Evolutionary conservation across 2,888 invertebrate genomes (phyloP), one percentile per base, ranked within the genome.

Genomic region (Melieria picta): DNA sequence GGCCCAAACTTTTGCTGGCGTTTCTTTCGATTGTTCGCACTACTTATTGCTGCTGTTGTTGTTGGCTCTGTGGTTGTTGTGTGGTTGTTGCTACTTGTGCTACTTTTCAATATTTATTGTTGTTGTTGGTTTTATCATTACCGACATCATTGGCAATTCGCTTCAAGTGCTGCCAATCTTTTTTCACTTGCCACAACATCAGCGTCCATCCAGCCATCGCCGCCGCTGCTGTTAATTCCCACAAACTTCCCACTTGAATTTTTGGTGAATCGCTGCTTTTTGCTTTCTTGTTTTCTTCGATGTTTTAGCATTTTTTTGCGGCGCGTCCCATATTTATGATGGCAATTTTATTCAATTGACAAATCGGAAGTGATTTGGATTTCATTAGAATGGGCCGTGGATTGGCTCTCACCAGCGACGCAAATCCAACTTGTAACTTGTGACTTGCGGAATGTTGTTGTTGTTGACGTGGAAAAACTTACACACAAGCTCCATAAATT

Each of bases 271-370:
- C 30, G 30, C 30, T 30, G 30, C 30, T 30, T 30, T 30, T 30
- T 30, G 30, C 30, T 30, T 30, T 3, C 30, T 66, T 10, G 42
- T 13, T 11, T 9, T 13, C 43, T 58, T 50, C 58, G 48, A 30
- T 66, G 42, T 48, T 66, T 58, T 16, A 58, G n/a, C 48, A 13
- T 56, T 30, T 30, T 46, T 58, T 30, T 48, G 6, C 56, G 30
- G 9, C 9, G 43, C 9, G 30, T 6, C 48, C 11, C 69, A 69
- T 57, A 64, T 69, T 69, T 70, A 65, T 70, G 45, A 80, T 79
- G 78, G 82, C 79, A 80, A 82, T 83, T 83, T 83, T 81, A 83
- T 83, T 83, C 83, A 83, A 83, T 83, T 83, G 83, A 82, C 83
- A 83, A 83, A 83, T 83, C 83, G 83, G 82, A 83, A 82, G 75